Evolutionary conservation across 2,113 vertebrate genomes (phyloP), one percentile per base, ranked within the genome.

Genomic region (Actinemys pallida): DNA sequence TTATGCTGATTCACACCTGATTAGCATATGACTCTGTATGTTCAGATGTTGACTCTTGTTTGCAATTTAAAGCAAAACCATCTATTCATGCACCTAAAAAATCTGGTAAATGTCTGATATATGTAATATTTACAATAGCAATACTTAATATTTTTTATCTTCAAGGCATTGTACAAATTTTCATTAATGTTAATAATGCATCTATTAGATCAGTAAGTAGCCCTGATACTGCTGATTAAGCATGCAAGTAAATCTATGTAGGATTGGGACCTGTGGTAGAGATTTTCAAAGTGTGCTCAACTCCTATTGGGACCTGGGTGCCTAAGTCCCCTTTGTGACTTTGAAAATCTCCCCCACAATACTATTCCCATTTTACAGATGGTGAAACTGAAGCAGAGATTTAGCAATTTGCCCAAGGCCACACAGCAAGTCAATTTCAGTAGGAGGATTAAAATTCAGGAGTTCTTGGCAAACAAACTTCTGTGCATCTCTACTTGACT

Each of bases 241-340:
- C 83, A 89, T 88, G 72, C 52, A 69, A 19, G 9, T 89, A 90
- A 84, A 3, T 94, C 83, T 56, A 8, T 25, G 12, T 84, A 59
- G 96, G 14, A n/a, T 75, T 93, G 85, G 31, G 81, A 65, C 62
- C 62, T 35, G 31, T 35, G 31, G 7, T 65, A 92, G 47, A n/a
- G 22, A 87, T 91, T 89, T 90, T 95, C 78, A 89, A 88, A 88
- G 31, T 31, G 9, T 49, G 79, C 50, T 16, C 81, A 87, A 6
- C 2, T 92, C 90, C 76, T 81, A 29, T 54, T 65, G 69, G 50
- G 42, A 82, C 85, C 86, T 82, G 31, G 49, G 22, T 89, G 19
- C 84, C 78, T 93, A 54, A 93, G 93, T 90, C 75, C 59, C 89
- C 95, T 90, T 88, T 96, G 92, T 82, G 86, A 59, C 39, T 7